A percentile compares a stretch with the other conserved stretches of the same genome.
These are phyloP conservation scores for Pandemis heparana DNA, from an alignment of 2,888 invertebrate genomes.

Conservation along the genomic window DNA sequence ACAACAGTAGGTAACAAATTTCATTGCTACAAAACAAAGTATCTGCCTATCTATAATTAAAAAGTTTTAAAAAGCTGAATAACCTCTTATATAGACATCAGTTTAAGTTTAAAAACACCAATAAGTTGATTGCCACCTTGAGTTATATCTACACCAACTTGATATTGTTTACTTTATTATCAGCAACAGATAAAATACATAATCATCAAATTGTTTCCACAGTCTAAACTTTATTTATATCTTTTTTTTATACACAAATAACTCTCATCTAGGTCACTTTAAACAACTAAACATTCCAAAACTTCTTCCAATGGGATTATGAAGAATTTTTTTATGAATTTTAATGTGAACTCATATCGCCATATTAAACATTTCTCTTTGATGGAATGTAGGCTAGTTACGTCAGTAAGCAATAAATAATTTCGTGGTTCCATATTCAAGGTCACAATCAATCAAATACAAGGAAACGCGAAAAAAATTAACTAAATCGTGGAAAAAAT, in stretches of 20 bases:
- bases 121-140: background rate
- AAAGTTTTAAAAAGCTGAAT: too few species aligned
- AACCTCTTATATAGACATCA: too few species aligned
- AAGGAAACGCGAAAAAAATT: background rate
- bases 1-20: too few species aligned
- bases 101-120: background rate
- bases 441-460: conserved; percentile 30
- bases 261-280: conserved; percentile 28
- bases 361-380: conserved; percentile 28
- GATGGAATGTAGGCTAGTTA: conserved; percentile 33
- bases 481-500: background rate
- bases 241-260: conserved; percentile 31
- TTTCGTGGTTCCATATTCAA: conserved; percentile 33
- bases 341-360: background rate
- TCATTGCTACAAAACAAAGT: too few species aligned
- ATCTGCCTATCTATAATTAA: too few species aligned
- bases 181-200: conserved; percentile 1
- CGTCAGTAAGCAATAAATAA: conserved; percentile 38
- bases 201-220: conserved; percentile 20
- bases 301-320: conserved; percentile 1
- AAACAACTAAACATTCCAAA: background rate
- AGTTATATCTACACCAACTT: background rate
- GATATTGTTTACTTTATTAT: conserved; percentile 29
- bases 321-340: conserved; percentile 1
- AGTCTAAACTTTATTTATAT: background rate